Conservation (phyloP, 2,113 vertebrate genomes). For the Rhadina sibilatrix region DNA sequence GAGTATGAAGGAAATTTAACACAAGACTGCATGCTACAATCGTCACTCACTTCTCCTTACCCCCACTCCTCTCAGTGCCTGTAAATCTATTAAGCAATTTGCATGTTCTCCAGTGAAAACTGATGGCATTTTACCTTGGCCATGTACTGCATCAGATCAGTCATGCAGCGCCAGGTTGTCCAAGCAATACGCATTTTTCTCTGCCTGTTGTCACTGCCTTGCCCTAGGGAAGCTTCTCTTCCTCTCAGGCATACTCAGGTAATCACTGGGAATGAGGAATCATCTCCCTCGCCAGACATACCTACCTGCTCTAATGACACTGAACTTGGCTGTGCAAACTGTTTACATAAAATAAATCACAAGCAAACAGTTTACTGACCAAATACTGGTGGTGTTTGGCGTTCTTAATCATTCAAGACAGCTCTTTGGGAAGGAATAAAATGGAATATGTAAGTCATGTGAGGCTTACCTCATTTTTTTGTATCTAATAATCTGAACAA, state of each 20-base stretch:
- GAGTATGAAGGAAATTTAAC: neutral
- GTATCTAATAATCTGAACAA: neutral
- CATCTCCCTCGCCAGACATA: neutral
- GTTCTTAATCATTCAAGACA: neutral
- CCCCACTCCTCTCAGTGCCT: neutral
- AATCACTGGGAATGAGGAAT: neutral
- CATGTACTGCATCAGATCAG: neutral
- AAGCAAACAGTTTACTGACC: neutral
- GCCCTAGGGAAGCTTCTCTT: neutral
- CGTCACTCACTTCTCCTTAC: neutral
- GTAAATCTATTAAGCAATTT: neutral
- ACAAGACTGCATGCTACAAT: neutral
- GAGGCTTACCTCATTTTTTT: neutral
- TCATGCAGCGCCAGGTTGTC: neutral
- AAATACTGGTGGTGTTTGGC: neutral
- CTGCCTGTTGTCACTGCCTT: neutral
- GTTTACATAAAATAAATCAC: neutral
- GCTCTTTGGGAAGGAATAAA: neutral
- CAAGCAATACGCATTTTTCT: neutral
- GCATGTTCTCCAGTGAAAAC: neutral
- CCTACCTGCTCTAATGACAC: neutral
- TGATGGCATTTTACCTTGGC: neutral
- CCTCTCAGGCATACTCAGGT: neutral
- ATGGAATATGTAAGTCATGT: neutral
- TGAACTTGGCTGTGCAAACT: neutral